phyloP scores from a whole-genome alignment of 2,113 vertebrate species.

The Oreotragus oreotragus region DNA sequence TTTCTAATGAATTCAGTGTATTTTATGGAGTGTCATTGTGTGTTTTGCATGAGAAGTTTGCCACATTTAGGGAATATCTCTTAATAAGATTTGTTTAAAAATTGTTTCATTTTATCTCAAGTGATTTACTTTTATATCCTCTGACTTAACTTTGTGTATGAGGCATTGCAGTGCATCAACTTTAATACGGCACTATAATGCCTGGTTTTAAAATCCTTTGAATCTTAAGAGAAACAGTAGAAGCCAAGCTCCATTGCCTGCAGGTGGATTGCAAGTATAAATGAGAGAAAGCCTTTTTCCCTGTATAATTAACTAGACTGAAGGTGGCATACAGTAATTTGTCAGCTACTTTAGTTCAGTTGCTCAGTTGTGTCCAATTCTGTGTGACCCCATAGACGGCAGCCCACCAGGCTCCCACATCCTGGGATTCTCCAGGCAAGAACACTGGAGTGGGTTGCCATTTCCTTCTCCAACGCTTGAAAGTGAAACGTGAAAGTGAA shows the following conservation, averaged over 20 bases:
- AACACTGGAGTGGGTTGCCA: too few relatives aligned
- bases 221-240: background rate
- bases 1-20: background rate
- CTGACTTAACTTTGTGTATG: background rate
- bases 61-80: background rate
- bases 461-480: too few relatives aligned
- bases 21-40: background rate
- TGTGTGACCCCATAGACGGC: background rate
- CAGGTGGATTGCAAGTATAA: background rate
- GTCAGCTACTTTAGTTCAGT: background rate
- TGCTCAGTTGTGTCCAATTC: background rate
- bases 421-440: too few relatives aligned
- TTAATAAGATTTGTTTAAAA: constrained; percentile 33
- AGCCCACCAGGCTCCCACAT: fast-evolving
- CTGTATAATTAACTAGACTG: background rate
- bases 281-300: background rate
- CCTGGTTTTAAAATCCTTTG: background rate
- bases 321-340: background rate
- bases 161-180: background rate
- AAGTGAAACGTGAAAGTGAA: too few relatives aligned
- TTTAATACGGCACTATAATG: background rate
- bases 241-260: background rate
- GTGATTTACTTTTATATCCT: constrained; percentile 35
- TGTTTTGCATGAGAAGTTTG: background rate
- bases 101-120: constrained; percentile 1